phyloP scores from a whole-genome alignment of 2,888 invertebrate genomes.

The Dysmachus trigonus region DNA sequence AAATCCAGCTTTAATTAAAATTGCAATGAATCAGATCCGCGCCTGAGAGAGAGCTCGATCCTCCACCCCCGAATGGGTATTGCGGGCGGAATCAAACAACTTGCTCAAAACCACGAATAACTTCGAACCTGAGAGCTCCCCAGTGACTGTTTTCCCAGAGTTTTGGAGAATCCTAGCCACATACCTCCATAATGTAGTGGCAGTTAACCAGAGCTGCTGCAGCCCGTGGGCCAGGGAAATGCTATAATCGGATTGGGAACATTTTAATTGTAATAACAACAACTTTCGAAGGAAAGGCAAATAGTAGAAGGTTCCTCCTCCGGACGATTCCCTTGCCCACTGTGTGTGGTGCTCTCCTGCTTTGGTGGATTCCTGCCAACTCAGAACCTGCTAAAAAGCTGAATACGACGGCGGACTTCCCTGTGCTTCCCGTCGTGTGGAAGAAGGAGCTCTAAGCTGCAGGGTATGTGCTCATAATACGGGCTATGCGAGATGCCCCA shows the following conservation, averaged over 20 bases:
- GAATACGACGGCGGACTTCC: too few relatives aligned
- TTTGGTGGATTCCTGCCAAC: slow-evolving; percentile 16
- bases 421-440: not conserved
- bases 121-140: slow-evolving; percentile 23
- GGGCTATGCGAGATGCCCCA: slow-evolving; percentile 24
- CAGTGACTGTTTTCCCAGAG: slow-evolving; percentile 33
- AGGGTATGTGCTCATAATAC: slow-evolving; percentile 28
- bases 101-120: slow-evolving; percentile 32
- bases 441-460: not conserved
- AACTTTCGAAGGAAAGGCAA: slow-evolving; percentile 39
- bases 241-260: slow-evolving; percentile 44
- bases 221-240: not conserved
- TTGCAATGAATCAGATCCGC: slow-evolving; percentile 17
- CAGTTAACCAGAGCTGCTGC: not conserved
- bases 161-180: slow-evolving; percentile 4
- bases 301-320: not conserved
- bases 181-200: not conserved
- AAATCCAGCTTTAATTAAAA: slow-evolving; percentile 1
- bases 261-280: slow-evolving; percentile 50
- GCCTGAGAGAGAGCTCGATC: too few relatives aligned
- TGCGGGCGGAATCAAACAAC: slow-evolving; percentile 1
- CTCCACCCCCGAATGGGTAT: not conserved
- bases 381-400: slow-evolving; percentile 10
- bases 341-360: too few relatives aligned
- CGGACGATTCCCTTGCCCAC: too few relatives aligned